These are phyloP conservation scores for Drymonia ruficornis DNA, from an alignment of 2,888 invertebrate genomes.

Conservation along the genomic window DNA sequence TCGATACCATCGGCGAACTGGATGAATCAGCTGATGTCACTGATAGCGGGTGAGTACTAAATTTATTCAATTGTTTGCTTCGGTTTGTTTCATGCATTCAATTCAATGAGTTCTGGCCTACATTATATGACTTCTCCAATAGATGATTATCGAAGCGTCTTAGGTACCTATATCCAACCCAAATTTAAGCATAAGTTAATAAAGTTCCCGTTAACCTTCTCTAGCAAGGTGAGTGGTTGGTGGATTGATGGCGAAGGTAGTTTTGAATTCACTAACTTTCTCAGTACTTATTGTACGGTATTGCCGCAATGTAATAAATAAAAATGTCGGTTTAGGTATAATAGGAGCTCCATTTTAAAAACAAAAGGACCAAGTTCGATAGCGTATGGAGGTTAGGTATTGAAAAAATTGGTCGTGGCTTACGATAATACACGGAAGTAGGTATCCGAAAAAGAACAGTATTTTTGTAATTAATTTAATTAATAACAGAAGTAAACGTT, in stretches of 20 bases:
- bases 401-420: too few relatives aligned
- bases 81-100: neutral
- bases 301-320: too few relatives aligned
- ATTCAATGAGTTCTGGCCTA: neutral
- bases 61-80: conserved; percentile 6
- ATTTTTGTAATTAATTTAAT: neutral
- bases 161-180: too few relatives aligned
- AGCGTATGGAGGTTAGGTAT: too few relatives aligned
- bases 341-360: too few relatives aligned
- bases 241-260: neutral
- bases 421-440: too few relatives aligned
- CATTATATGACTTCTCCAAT: neutral
- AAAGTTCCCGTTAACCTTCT: too few relatives aligned
- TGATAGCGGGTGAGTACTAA: conserved; percentile 71
- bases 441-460: neutral
- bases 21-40: conserved; percentile 84
- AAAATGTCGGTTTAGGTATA: too few relatives aligned
- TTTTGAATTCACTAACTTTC: neutral
- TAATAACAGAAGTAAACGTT: neutral
- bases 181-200: too few relatives aligned
- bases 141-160: too few relatives aligned
- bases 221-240: too few relatives aligned
- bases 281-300: neutral
- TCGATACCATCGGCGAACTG: conserved; percentile 89
- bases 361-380: too few relatives aligned